These are phyloP conservation scores for Drosophila burlai DNA, from an alignment of 1,140 invertebrate genomes.

Conservation along the genomic window DNA sequence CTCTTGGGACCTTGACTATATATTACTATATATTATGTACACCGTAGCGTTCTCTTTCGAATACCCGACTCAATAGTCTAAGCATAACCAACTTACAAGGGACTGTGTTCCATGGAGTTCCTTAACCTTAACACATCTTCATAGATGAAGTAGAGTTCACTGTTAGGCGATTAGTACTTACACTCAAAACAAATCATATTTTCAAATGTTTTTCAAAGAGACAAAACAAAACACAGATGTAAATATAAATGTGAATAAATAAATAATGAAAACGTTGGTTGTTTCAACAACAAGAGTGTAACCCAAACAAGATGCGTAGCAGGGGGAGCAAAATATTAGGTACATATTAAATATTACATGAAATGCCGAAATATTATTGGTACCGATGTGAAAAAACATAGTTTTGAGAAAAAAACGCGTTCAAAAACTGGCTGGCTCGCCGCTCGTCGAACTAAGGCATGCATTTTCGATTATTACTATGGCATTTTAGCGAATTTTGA, in stretches of 20 bases:
- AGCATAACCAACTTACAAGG: neutral
- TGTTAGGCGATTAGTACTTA: neutral
- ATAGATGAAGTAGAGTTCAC: neutral
- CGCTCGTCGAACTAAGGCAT: too few relatives aligned
- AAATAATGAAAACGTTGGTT: neutral
- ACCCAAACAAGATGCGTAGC: neutral
- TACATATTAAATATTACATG: too few relatives aligned
- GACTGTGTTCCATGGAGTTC: neutral
- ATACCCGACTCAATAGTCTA: neutral
- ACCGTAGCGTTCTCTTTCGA: neutral
- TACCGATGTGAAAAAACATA: too few relatives aligned
- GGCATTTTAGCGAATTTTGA: too few relatives aligned
- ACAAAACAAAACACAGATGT: neutral
- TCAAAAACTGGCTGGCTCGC: too few relatives aligned
- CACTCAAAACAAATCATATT: neutral
- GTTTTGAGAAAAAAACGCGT: too few relatives aligned
- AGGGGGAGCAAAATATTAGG: too few relatives aligned
- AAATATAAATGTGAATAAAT: slow-evolving; percentile 5
- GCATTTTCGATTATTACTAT: too few relatives aligned
- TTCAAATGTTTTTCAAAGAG: neutral
- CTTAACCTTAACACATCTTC: neutral
- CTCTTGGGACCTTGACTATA: neutral
- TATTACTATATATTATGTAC: neutral
- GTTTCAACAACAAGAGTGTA: neutral
- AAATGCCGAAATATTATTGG: too few relatives aligned